Percentiles rank a stretch among this genome's conserved stretches.
phyloP scores from a whole-genome alignment of 2,113 vertebrate species.

The Microtus montanus region DNA sequence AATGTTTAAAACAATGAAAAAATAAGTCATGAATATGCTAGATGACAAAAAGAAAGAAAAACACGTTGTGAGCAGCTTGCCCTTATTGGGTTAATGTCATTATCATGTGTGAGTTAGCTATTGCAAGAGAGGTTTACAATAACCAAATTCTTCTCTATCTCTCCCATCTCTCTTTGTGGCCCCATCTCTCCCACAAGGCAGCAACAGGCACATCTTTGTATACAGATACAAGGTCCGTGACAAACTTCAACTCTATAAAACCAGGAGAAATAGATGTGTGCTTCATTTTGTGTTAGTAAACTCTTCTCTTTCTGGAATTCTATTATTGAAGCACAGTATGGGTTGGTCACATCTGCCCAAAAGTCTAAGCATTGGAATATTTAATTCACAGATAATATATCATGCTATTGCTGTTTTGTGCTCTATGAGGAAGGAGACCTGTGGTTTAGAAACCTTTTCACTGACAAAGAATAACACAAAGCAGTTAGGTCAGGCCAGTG shows the following conservation, averaged over 20 bases:
- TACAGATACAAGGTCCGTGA: not conserved
- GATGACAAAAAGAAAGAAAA: not conserved
- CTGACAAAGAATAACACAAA: not conserved
- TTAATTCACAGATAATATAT: not conserved
- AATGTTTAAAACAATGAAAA: not conserved
- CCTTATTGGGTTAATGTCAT: not conserved
- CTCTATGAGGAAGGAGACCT: accelerated
- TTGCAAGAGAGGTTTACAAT: not conserved
- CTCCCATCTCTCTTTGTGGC: too few relatives aligned
- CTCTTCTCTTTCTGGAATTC: not conserved
- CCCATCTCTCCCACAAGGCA: too few relatives aligned
- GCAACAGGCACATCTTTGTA: not conserved
- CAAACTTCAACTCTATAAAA: not conserved
- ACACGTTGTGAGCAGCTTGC: not conserved
- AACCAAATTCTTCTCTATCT: not conserved
- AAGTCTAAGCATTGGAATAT: not conserved
- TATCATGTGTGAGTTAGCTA: not conserved
- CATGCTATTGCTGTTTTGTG: not conserved
- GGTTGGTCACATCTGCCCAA: not conserved
- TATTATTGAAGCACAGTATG: not conserved
- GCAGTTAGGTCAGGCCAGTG: accelerated
- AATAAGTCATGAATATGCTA: not conserved
- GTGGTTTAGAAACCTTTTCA: not conserved
- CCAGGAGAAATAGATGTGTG: not conserved
- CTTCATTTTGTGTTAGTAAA: not conserved